phyloP scores from a whole-genome alignment of 2,888 invertebrate species.

The Nomada ferruginata region DNA sequence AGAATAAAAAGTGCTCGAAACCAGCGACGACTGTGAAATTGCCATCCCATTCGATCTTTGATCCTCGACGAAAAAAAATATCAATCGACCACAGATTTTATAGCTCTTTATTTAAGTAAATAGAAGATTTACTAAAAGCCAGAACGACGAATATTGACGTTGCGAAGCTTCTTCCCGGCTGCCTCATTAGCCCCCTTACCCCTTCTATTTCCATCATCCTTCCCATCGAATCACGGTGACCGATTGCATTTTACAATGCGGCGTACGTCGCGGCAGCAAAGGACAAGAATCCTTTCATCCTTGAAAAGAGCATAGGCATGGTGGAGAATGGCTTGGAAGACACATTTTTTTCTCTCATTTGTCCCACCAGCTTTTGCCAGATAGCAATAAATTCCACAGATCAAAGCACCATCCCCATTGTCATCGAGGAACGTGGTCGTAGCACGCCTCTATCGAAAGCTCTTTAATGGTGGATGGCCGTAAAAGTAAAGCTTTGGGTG shows the following conservation, averaged over 20 bases:
- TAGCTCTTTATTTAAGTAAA: background rate
- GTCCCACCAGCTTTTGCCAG: conserved; percentile 52
- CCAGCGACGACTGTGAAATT: too few relatives aligned
- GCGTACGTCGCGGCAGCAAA: conserved; percentile 23
- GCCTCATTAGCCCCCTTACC: conserved; percentile 13
- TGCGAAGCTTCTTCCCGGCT: background rate
- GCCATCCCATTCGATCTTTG: too few relatives aligned
- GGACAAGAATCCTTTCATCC: conserved; percentile 64
- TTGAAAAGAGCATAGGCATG: conserved; percentile 55
- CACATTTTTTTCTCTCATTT: conserved; percentile 42
- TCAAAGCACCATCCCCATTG: conserved; percentile 56
- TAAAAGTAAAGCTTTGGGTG: conserved; percentile 35
- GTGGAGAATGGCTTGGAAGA: conserved; percentile 34
- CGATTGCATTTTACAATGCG: conserved; percentile 47
- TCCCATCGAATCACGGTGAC: conserved; percentile 35
- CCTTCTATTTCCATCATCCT: conserved; percentile 3
- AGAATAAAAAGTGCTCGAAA: too few relatives aligned
- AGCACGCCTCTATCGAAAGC: conserved; percentile 30
- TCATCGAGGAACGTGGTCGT: conserved; percentile 33
- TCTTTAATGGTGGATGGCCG: conserved; percentile 52
- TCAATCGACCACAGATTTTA: background rate
- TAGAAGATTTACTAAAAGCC: background rate
- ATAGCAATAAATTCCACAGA: conserved; percentile 68
- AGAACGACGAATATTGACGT: conserved; percentile 9
- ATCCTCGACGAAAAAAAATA: too few relatives aligned